Conservation (phyloP, 2,797 vertebrate species). For the Coranthus polyacanthus region DNA sequence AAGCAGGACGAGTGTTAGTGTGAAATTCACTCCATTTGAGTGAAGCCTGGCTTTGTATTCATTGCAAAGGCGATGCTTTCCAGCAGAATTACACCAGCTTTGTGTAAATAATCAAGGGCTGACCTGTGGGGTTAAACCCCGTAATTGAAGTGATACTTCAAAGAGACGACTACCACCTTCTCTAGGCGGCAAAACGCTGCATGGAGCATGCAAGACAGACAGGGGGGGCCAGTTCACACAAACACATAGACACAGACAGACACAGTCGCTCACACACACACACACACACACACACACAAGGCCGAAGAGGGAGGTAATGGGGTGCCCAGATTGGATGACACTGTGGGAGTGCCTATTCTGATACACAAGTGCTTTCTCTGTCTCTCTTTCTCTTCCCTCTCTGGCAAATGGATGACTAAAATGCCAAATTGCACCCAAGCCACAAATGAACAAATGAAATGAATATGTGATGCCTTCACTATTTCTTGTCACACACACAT, state of each 20-base stretch:
- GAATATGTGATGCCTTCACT: slow-evolving; percentile 83
- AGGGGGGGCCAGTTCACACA: slow-evolving; percentile 50
- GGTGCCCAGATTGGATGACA: slow-evolving; percentile 81
- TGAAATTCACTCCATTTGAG: slow-evolving; percentile 91
- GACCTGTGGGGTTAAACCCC: slow-evolving; percentile 98
- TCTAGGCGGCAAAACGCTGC: slow-evolving; percentile 78
- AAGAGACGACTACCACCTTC: slow-evolving; percentile 95
- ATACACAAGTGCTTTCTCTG: slow-evolving; percentile 89
- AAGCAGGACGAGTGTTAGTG: slow-evolving; percentile 82
- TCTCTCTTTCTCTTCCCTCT: slow-evolving; percentile 70
- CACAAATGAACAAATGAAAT: slow-evolving; percentile 88
- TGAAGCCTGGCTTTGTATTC: slow-evolving; percentile 88
- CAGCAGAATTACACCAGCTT: slow-evolving; percentile 94
- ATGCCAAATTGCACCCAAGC: slow-evolving; percentile 88
- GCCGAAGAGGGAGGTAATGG: slow-evolving; percentile 73
- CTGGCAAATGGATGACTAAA: slow-evolving; percentile 88
- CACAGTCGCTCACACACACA: slow-evolving; percentile 26
- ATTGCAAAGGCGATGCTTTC: slow-evolving; percentile 91
- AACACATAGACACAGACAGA: slow-evolving; percentile 40
- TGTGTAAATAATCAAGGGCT: slow-evolving; percentile 99
- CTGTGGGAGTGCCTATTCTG: slow-evolving; percentile 86
- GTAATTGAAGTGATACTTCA: slow-evolving; percentile 99
- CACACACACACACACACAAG: slow-evolving; percentile 40
- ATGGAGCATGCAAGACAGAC: slow-evolving; percentile 72
- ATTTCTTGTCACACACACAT: slow-evolving; percentile 29